Conservation (phyloP, 2,113 vertebrate species). For the Oxygymnocypris stewartii region DNA sequence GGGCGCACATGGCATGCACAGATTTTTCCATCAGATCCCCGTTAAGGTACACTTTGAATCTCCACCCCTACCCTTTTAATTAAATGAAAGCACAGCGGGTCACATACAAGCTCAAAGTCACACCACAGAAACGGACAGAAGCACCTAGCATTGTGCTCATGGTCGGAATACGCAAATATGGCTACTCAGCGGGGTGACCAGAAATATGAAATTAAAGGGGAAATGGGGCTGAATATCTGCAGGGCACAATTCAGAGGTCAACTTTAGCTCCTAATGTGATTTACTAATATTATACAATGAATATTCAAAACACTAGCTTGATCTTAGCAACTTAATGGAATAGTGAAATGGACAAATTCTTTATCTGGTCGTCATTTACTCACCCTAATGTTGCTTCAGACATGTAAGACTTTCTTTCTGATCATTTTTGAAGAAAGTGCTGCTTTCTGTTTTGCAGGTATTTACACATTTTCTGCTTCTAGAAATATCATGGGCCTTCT, state of each 20-base stretch:
- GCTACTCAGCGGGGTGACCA: constrained; percentile 36
- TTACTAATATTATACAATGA: not conserved
- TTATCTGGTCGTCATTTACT: not conserved
- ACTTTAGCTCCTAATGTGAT: not conserved
- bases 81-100: constrained; percentile 51
- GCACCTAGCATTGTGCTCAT: constrained; percentile 18
- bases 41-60: constrained; percentile 14
- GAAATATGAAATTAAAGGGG: constrained; percentile 25
- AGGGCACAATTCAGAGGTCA: constrained; percentile 11
- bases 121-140: constrained; percentile 27
- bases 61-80: constrained; percentile 43
- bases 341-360: not conserved
- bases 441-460: not conserved
- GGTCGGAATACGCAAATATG: constrained; percentile 42
- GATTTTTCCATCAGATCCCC: constrained; percentile 37
- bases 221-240: constrained; percentile 28
- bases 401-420: not conserved
- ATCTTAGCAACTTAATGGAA: not conserved
- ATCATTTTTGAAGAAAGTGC: not conserved
- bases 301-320: not conserved
- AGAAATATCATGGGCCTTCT: not conserved
- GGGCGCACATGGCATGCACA: constrained; percentile 24
- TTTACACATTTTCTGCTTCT: not conserved
- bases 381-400: not conserved
- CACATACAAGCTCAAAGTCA: constrained; percentile 27